These are phyloP conservation scores for Pristionchus japonicus DNA, from an alignment of 2,888 invertebrate species.

Conservation along the genomic window DNA sequence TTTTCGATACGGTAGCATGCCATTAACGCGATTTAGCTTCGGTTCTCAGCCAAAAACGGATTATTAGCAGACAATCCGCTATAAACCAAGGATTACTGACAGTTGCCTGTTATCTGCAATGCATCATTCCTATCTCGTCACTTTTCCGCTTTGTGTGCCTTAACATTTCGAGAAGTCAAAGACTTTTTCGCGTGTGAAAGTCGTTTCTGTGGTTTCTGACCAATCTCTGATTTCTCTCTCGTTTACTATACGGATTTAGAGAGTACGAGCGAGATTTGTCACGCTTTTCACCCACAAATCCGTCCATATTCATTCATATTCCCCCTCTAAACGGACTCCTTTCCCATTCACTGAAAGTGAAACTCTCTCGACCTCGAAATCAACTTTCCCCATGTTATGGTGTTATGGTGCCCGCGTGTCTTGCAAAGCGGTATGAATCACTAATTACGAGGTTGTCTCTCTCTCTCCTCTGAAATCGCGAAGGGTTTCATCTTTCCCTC, in stretches of 20 bases:
- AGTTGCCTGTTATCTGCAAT: not conserved
- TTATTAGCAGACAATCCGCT: not conserved
- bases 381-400: not conserved
- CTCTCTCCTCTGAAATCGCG: not conserved
- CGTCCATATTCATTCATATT: not conserved
- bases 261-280: not conserved
- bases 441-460: not conserved
- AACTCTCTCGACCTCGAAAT: not conserved
- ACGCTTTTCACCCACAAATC: not conserved
- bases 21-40: not conserved
- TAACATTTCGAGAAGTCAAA: too few relatives aligned
- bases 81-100: not conserved
- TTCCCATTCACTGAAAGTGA: not conserved
- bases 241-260: not conserved
- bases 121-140: not conserved
- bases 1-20: not conserved
- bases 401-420: not conserved
- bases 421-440: not conserved
- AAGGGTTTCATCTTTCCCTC: not conserved
- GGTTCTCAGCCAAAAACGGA: not conserved
- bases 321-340: not conserved
- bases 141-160: not conserved
- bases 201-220: not conserved
- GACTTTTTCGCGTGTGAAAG: too few relatives aligned
- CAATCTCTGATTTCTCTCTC: too few relatives aligned